These are phyloP conservation scores for Lysiphlebus fabarum DNA, from an alignment of 1,140 invertebrate species.

Conservation along the genomic window DNA sequence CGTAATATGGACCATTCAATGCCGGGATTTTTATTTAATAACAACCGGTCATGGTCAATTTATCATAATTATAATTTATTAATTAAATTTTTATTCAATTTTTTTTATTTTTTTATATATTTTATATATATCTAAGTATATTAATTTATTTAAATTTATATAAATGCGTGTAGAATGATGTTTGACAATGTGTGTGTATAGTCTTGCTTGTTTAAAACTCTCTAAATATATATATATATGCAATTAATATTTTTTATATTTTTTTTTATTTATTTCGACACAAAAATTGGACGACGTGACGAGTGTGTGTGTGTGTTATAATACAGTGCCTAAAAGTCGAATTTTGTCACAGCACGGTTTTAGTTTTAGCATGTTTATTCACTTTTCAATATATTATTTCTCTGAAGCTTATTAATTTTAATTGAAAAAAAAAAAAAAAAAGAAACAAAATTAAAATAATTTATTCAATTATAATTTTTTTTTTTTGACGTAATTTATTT, in stretches of 20 bases:
- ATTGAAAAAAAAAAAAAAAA: background rate
- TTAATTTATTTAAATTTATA: background rate
- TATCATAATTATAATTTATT: constrained; percentile 12
- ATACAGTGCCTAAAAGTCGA: constrained; percentile 30
- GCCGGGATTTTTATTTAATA: constrained; percentile 11
- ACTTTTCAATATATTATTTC: background rate
- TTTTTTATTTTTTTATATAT: constrained; percentile 5
- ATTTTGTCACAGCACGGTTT: constrained; percentile 32
- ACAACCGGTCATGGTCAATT: constrained; percentile 18
- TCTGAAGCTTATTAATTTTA: constrained; percentile 7
- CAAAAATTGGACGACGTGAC: constrained; percentile 25
- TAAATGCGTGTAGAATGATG: constrained; percentile 8
- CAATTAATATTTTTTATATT: no score
- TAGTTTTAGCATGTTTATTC: constrained; percentile 23
- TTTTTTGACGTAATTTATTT: constrained; percentile 55
- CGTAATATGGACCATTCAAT: constrained; percentile 20
- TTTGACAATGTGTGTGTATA: constrained; percentile 11
- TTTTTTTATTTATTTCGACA: no score
- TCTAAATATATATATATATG: no score
- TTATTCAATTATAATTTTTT: no score
- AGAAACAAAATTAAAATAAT: no score
- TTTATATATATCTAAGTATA: no score
- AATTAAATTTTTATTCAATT: constrained; percentile 4
- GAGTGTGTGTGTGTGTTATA: constrained; percentile 21
- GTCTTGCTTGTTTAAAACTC: constrained; percentile 11